Evolutionary conservation across 1,140 invertebrate species (phyloP).

Genomic region (Galendromus occidentalis): DNA sequence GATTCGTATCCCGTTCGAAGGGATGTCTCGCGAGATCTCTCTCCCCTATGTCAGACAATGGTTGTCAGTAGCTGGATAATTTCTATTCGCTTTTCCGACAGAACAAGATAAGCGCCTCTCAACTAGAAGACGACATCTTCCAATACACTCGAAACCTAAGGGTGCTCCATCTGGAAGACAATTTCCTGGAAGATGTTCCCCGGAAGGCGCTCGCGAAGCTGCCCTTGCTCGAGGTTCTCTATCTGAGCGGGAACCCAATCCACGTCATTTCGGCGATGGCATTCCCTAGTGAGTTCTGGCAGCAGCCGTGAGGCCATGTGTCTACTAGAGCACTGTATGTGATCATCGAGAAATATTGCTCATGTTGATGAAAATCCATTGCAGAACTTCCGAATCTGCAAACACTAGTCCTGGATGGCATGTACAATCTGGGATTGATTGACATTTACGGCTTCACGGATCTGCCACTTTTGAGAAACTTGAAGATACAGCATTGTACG

Average conservation of each 20-base stretch:
- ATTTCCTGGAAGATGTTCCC: neutral
- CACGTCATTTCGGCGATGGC: neutral
- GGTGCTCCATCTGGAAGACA: neutral
- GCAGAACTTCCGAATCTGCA: neutral
- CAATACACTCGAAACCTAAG: neutral
- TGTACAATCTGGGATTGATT: neutral
- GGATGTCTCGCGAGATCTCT: too few species aligned
- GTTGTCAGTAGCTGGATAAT: too few species aligned
- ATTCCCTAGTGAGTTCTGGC: slow-evolving; percentile 7
- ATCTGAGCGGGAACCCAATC: slow-evolving; percentile 1
- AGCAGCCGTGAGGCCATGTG: too few species aligned
- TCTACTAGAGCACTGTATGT: too few species aligned
- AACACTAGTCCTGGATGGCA: neutral
- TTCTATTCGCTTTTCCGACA: neutral
- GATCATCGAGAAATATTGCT: too few species aligned
- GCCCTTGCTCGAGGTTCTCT: neutral
- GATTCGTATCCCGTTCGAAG: too few species aligned
- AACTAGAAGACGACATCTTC: neutral
- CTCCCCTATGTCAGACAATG: too few species aligned
- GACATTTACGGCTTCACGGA: neutral
- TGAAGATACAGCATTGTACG: neutral
- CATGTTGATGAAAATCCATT: neutral
- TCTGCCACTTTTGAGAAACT: neutral
- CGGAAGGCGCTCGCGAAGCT: neutral
- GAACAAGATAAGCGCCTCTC: neutral